These are phyloP conservation scores for Andrena marginata DNA, from an alignment of 2,888 invertebrate genomes.

Conservation along the genomic window DNA sequence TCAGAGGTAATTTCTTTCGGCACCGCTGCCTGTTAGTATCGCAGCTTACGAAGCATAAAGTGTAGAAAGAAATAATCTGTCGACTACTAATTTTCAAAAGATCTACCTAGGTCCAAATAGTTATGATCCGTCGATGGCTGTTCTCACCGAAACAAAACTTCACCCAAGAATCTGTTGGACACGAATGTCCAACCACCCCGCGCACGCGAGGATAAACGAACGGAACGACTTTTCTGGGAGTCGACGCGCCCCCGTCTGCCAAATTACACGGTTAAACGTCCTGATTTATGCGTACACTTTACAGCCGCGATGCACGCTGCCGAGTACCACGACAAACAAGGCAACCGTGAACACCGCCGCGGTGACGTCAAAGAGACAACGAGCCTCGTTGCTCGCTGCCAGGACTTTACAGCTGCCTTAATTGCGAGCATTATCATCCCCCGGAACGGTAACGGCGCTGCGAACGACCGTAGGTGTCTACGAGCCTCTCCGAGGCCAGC, in stretches of 20 bases:
- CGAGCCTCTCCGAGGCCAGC: slow-evolving; percentile 15
- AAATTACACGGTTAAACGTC: slow-evolving; percentile 82
- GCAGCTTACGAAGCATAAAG: too few species aligned
- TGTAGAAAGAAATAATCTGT: too few species aligned
- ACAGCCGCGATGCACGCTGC: slow-evolving; percentile 53
- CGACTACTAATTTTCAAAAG: too few species aligned
- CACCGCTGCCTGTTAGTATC: too few species aligned
- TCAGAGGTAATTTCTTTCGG: too few species aligned
- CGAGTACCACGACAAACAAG: slow-evolving; percentile 64
- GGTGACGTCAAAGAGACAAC: slow-evolving; percentile 61
- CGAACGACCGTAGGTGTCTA: slow-evolving; percentile 68
- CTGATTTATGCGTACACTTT: slow-evolving; percentile 82
- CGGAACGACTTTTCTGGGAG: slow-evolving; percentile 55
- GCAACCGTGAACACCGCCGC: slow-evolving; percentile 34
- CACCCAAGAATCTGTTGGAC: neutral
- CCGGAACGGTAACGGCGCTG: slow-evolving; percentile 51
- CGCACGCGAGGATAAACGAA: slow-evolving; percentile 20
- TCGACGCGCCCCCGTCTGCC: slow-evolving; percentile 63
- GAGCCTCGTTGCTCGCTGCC: slow-evolving; percentile 50
- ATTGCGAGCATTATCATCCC: slow-evolving; percentile 80
- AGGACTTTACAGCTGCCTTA: slow-evolving; percentile 72
- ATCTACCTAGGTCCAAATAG: too few species aligned
- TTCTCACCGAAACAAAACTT: neutral
- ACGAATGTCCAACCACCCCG: neutral
- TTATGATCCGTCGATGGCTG: neutral